A percentile compares a stretch with the other conserved stretches of the same genome.
These are phyloP conservation scores for Fratercula arctica DNA, from an alignment of 2,797 vertebrate genomes.

Conservation along the genomic window DNA sequence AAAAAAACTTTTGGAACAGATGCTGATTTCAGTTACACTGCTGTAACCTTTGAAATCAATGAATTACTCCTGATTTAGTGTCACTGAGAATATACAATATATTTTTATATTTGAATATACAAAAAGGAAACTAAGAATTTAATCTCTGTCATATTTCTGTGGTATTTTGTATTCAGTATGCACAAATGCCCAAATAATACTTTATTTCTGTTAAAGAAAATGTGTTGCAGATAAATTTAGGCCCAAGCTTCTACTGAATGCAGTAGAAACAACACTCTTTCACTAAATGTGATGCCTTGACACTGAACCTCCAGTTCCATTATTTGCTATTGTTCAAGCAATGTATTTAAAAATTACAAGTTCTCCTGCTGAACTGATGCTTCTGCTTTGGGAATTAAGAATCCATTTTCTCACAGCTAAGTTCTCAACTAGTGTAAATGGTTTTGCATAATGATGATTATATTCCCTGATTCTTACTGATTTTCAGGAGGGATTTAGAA, in stretches of 20 bases:
- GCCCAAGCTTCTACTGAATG: neutral
- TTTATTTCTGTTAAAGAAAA: neutral
- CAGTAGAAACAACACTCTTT: neutral
- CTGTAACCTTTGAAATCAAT: neutral
- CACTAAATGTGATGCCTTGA: neutral
- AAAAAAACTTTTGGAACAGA: neutral
- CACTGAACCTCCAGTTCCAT: neutral
- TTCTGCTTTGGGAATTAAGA: neutral
- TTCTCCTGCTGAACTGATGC: neutral
- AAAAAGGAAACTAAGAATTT: neutral
- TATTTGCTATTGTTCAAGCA: neutral
- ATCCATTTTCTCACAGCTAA: neutral
- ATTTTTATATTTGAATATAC: neutral
- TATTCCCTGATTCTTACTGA: neutral
- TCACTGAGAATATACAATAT: neutral
- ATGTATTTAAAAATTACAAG: neutral
- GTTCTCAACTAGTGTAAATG: neutral
- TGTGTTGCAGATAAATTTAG: neutral
- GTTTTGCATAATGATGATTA: neutral
- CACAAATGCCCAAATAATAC: neutral
- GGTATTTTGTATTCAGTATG: neutral
- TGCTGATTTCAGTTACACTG: neutral
- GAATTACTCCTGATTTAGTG: neutral
- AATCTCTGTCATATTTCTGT: neutral
- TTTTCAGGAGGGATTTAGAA: neutral